Evolutionary conservation across 1,140 invertebrate genomes (phyloP).

Genomic region (Ips typographus): DNA sequence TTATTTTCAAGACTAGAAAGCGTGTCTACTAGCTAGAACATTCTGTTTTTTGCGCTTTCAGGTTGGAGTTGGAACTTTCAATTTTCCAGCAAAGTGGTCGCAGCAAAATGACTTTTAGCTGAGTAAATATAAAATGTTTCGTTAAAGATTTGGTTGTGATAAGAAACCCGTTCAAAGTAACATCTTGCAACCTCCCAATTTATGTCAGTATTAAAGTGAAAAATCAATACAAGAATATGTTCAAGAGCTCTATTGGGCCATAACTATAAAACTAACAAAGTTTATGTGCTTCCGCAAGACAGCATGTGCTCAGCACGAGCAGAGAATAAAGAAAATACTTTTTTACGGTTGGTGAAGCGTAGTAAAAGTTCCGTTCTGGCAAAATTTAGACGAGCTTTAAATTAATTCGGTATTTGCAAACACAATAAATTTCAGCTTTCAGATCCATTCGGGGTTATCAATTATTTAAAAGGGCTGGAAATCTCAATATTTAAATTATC

Average conservation of each 20-base stretch:
- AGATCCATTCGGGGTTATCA: not conserved
- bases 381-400: not conserved
- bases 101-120: too few relatives aligned
- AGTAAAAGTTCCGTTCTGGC: not conserved
- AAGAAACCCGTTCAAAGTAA: not conserved
- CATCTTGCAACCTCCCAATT: not conserved
- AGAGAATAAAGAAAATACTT: conserved; percentile 3
- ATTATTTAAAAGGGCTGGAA: conserved; percentile 9
- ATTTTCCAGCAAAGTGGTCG: too few relatives aligned
- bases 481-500: conserved; percentile 17
- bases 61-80: too few relatives aligned
- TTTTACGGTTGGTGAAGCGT: not conserved
- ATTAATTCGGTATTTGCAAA: not conserved
- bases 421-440: not conserved
- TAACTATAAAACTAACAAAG: conserved; percentile 4
- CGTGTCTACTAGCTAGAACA: too few relatives aligned
- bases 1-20: too few relatives aligned
- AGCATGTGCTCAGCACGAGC: conserved; percentile 1
- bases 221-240: conserved; percentile 2
- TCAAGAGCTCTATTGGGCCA: conserved; percentile 3
- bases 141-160: not conserved
- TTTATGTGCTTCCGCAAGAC: conserved; percentile 2
- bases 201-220: not conserved
- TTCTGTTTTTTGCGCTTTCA: too few relatives aligned
- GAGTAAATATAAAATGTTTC: too few relatives aligned